phyloP scores from a whole-genome alignment of 2,888 invertebrate genomes.

The Nemapogon koenigi region DNA sequence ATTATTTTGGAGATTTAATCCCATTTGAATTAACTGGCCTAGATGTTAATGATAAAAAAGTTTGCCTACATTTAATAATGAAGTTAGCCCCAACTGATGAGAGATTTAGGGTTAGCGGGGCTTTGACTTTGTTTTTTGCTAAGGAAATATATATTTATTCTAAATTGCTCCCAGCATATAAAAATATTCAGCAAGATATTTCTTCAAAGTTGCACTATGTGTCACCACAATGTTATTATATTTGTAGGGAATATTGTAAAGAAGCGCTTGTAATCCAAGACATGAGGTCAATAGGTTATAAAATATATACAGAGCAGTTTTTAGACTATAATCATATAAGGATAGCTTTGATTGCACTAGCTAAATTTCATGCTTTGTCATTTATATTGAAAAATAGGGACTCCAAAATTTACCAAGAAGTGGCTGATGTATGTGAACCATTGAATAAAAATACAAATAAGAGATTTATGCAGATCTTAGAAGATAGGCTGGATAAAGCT shows the following conservation, averaged over 20 bases:
- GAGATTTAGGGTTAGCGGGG: constrained; percentile 43
- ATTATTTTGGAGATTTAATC: constrained; percentile 46
- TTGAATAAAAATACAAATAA: constrained; percentile 30
- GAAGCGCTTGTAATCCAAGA: constrained; percentile 43
- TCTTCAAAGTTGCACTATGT: constrained; percentile 19
- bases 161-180: constrained; percentile 28
- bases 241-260: constrained; percentile 33
- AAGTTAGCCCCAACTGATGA: constrained; percentile 50
- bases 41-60: constrained; percentile 17
- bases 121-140: constrained; percentile 38
- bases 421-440: constrained; percentile 31
- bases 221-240: constrained; percentile 36
- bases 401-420: constrained; percentile 24
- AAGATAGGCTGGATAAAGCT: constrained; percentile 40
- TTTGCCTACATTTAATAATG: constrained; percentile 29
- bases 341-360: constrained; percentile 33
- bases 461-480: constrained; percentile 37
- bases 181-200: constrained; percentile 24
- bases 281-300: constrained; percentile 34
- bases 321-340: constrained; percentile 36
- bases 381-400: constrained; percentile 31
- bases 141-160: constrained; percentile 45
- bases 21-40: constrained; percentile 31
- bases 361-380: constrained; percentile 43
- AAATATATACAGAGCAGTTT: constrained; percentile 29